A percentile compares a stretch with the other conserved stretches of the same genome.
Evolutionary conservation across 2,797 vertebrate genomes (phyloP).

Genomic region (Eremophila alpestris): DNA sequence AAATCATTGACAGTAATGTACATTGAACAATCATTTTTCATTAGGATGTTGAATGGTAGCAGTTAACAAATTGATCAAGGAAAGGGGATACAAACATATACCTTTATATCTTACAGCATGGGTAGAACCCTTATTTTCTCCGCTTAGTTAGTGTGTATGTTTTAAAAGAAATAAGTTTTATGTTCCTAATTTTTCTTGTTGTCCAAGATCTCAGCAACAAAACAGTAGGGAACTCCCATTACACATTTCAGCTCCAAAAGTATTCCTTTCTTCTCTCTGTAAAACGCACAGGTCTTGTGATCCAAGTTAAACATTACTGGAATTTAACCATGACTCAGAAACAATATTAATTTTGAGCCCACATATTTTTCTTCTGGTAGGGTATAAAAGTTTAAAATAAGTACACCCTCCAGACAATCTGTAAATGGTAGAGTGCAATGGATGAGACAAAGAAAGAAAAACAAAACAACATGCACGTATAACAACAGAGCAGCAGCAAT

Average conservation of each 20-base stretch:
- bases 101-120: neutral
- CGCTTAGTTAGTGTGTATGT: neutral
- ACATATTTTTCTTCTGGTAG: conserved; percentile 77
- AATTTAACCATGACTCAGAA: conserved; percentile 83
- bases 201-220: conserved; percentile 74
- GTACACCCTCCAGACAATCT: conserved; percentile 65
- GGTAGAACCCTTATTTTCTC: conserved; percentile 12
- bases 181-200: conserved; percentile 69
- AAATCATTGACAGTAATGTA: conserved; percentile 30
- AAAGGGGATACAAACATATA: neutral
- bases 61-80: conserved; percentile 34
- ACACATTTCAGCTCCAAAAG: conserved; percentile 65
- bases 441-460: conserved; percentile 49
- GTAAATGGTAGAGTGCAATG: conserved; percentile 49
- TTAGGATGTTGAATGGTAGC: conserved; percentile 5
- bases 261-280: conserved; percentile 70
- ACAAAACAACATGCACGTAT: conserved; percentile 16
- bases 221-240: conserved; percentile 77
- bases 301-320: conserved; percentile 83
- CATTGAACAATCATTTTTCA: conserved; percentile 41
- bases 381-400: conserved; percentile 73
- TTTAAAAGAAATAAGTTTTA: conserved; percentile 56
- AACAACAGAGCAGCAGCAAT: conserved; percentile 34
- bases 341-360: conserved; percentile 80
- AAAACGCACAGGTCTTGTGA: conserved; percentile 57